A percentile compares a stretch with the other conserved stretches of the same genome.
These are phyloP conservation scores for Ploceus nigricollis DNA, from an alignment of 2,113 vertebrate species.

Conservation along the genomic window DNA sequence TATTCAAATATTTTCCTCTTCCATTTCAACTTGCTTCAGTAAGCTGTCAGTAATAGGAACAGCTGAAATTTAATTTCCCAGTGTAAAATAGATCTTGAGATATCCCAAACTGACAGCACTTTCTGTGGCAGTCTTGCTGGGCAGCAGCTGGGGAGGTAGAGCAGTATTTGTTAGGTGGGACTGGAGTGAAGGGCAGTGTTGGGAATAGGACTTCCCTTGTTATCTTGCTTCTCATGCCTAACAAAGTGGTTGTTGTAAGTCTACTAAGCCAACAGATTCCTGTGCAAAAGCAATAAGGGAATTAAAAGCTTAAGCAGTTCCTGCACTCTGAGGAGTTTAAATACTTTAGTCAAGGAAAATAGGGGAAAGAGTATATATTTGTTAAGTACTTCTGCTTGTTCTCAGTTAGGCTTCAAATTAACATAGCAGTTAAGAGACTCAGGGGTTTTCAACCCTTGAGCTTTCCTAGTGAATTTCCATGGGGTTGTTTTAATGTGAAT, in stretches of 20 bases:
- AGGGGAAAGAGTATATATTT: constrained; percentile 32
- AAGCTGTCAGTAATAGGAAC: not conserved
- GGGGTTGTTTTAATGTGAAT: not conserved
- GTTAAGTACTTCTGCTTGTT: not conserved
- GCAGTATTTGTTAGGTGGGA: not conserved
- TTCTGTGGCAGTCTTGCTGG: not conserved
- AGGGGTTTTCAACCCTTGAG: not conserved
- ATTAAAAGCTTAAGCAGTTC: constrained; percentile 19
- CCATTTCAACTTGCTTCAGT: not conserved
- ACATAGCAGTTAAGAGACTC: not conserved
- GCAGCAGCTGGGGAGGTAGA: not conserved
- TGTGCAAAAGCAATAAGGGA: not conserved
- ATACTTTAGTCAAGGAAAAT: constrained; percentile 21
- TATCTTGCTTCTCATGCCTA: not conserved
- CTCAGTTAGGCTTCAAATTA: not conserved
- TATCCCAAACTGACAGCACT: not conserved
- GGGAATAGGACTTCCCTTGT: not conserved
- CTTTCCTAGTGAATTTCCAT: not conserved
- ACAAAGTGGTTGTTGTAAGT: constrained; percentile 44
- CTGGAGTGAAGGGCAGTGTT: not conserved
- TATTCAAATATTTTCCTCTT: not conserved
- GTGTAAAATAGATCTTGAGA: not conserved
- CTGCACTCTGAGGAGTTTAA: not conserved
- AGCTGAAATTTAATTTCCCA: not conserved
- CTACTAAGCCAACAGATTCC: constrained; percentile 31